Conservation (phyloP, 2,797 vertebrate genomes). For the Siniperca undulata region DNA sequence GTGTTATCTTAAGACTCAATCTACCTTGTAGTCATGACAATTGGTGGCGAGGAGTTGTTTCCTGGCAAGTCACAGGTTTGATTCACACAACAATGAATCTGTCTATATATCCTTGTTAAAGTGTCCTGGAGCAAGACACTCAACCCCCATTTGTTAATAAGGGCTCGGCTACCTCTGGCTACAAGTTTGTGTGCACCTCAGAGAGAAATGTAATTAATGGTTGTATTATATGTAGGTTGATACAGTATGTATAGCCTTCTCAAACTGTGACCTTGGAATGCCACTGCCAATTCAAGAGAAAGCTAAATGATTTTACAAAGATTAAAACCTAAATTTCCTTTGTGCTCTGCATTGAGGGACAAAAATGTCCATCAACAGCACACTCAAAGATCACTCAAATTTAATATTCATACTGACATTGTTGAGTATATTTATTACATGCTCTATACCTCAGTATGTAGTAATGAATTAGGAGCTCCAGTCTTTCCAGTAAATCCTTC, state of each 20-base stretch:
- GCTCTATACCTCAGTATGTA: no score
- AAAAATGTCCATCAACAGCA: neutral
- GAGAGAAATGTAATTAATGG: conserved; percentile 8
- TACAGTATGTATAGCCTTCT: neutral
- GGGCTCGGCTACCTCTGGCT: conserved; percentile 1
- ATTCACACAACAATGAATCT: conserved; percentile 44
- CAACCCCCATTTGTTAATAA: conserved; percentile 36
- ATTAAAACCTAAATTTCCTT: neutral
- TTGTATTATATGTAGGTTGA: neutral
- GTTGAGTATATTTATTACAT: neutral
- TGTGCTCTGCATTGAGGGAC: neutral
- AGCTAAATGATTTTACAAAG: neutral
- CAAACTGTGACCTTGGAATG: conserved; percentile 13
- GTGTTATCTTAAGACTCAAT: conserved; percentile 44
- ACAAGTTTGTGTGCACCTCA: neutral
- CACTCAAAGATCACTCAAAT: neutral
- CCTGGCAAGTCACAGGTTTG: conserved; percentile 35
- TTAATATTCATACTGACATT: neutral
- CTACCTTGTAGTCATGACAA: conserved; percentile 43
- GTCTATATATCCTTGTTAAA: conserved; percentile 42
- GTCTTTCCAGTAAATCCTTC: neutral
- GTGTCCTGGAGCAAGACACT: conserved; percentile 43
- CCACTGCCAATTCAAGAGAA: conserved; percentile 9
- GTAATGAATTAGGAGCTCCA: neutral
- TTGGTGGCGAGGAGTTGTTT: conserved; percentile 30